Evolutionary conservation across 1,140 invertebrate species (phyloP).

Genomic region (Cephus cinctus): DNA sequence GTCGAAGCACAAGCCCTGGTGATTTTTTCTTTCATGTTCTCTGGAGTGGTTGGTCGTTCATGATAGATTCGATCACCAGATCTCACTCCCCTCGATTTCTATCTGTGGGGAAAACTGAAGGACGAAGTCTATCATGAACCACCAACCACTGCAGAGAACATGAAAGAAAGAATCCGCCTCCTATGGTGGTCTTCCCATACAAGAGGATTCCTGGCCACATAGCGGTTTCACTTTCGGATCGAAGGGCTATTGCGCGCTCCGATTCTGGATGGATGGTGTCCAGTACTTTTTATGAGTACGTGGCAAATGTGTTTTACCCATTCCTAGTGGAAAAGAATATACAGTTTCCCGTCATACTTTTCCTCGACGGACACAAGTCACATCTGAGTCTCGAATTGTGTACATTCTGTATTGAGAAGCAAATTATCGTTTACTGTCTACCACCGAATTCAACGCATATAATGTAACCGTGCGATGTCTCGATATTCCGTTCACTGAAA

Average conservation of each 20-base stretch:
- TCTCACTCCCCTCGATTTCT: too few relatives aligned
- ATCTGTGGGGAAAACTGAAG: too few relatives aligned
- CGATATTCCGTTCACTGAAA: slow-evolving; percentile 42
- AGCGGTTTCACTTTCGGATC: slow-evolving; percentile 25
- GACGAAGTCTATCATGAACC: too few relatives aligned
- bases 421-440: slow-evolving; percentile 30
- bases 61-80: too few relatives aligned
- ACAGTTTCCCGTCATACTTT: slow-evolving; percentile 22
- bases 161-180: slow-evolving; percentile 28
- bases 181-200: slow-evolving; percentile 29
- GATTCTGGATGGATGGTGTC: slow-evolving; percentile 30
- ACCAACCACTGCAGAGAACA: too few relatives aligned
- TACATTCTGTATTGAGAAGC: slow-evolving; percentile 30
- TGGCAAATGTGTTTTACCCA: slow-evolving; percentile 26
- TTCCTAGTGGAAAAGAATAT: slow-evolving; percentile 19
- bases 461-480: slow-evolving; percentile 44
- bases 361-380: slow-evolving; percentile 23
- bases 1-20: too few relatives aligned
- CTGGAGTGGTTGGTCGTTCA: slow-evolving; percentile 27
- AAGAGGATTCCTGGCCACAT: slow-evolving; percentile 25
- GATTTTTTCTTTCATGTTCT: too few relatives aligned
- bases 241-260: slow-evolving; percentile 34
- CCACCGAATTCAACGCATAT: slow-evolving; percentile 46
- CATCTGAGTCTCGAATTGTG: slow-evolving; percentile 20
- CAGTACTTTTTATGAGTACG: slow-evolving; percentile 26